phyloP scores from a whole-genome alignment of 2,888 invertebrate genomes.

The Andrena chrysosceles region DNA sequence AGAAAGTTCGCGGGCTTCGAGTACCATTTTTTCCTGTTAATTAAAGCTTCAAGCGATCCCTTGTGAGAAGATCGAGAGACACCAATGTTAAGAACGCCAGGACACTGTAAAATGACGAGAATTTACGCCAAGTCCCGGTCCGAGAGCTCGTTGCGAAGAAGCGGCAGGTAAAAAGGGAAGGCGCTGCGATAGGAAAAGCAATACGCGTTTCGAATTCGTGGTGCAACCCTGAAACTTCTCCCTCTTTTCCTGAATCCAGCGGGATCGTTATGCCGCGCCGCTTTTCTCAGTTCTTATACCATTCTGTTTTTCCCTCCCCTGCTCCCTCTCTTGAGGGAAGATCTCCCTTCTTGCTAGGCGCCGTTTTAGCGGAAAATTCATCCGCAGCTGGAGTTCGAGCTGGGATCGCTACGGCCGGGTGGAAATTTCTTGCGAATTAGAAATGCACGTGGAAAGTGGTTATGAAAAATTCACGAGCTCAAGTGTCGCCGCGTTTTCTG shows the following conservation, averaged over 20 bases:
- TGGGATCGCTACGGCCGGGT: background rate
- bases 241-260: background rate
- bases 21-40: no score
- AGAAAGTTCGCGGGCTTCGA: no score
- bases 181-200: slow-evolving; percentile 1
- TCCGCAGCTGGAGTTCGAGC: background rate
- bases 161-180: background rate
- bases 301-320: background rate
- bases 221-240: background rate
- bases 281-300: background rate
- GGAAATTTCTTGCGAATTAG: background rate
- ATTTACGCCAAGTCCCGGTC: background rate
- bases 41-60: no score
- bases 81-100: background rate
- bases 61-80: background rate
- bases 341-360: background rate
- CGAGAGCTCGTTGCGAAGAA: background rate
- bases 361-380: background rate
- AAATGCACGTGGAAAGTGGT: slow-evolving; percentile 10
- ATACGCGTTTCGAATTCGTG: background rate
- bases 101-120: background rate
- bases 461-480: background rate
- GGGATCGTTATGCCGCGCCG: background rate
- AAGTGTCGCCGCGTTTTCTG: background rate
- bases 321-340: background rate